phyloP scores from a whole-genome alignment of 2,113 vertebrate genomes.

The Chascanopsetta lugubris region DNA sequence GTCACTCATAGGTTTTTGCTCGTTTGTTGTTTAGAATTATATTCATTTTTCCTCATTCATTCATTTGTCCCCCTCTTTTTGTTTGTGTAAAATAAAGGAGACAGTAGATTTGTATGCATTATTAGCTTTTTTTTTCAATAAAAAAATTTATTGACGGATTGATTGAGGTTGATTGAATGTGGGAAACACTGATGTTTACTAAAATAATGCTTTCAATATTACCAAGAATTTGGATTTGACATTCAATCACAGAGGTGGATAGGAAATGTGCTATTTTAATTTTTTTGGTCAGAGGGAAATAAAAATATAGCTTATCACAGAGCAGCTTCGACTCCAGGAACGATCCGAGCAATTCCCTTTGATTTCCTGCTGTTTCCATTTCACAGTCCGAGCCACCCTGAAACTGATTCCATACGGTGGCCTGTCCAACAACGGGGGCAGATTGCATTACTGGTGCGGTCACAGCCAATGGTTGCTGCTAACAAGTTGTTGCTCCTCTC shows the following conservation, averaged over 20 bases:
- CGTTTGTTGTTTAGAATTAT: too few relatives aligned
- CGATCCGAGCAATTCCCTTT: constrained; percentile 35
- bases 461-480: constrained; percentile 57
- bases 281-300: constrained; percentile 7
- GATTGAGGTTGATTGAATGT: too few relatives aligned
- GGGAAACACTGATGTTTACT: too few relatives aligned
- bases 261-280: constrained; percentile 8
- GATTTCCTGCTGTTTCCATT: constrained; percentile 60
- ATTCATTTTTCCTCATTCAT: too few relatives aligned
- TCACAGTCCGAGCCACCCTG: constrained; percentile 40
- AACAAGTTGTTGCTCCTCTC: constrained; percentile 65
- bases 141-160: too few relatives aligned
- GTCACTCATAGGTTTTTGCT: too few relatives aligned
- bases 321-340: constrained; percentile 25
- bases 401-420: constrained; percentile 35
- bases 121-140: too few relatives aligned
- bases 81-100: too few relatives aligned
- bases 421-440: constrained; percentile 54
- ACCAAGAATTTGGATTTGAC: not conserved
- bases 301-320: constrained; percentile 27
- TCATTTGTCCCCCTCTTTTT: too few relatives aligned
- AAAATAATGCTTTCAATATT: not conserved
- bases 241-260: not conserved
- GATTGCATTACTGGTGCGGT: constrained; percentile 58
- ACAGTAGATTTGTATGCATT: too few relatives aligned